Evolutionary conservation across 2,113 vertebrate genomes (phyloP), one percentile per base, ranked within the genome.

Genomic region (Herpetotheres cachinnans): DNA sequence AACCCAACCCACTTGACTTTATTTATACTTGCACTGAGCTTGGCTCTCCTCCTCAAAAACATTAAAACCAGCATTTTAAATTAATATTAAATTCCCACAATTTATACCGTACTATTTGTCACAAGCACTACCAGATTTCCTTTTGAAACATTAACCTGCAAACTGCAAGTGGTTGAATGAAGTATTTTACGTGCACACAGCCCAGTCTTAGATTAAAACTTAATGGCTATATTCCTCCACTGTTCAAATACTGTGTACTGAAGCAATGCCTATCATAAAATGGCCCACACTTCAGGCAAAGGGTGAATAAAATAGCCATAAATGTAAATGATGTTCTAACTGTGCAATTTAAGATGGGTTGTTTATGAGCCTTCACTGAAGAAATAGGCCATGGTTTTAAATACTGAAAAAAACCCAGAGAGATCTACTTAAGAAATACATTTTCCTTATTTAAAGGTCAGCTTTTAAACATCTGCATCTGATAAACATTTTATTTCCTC

Each of bases 401-500:
- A 95, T 24, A 89, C 42, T 38, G 20, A 54, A 58, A 86, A 95
- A 63, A 61, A 0, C 42, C 42, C 9, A 69, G 26, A 80, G 36
- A 30, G 11, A 84, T 73, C 70, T 70, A 55, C 85, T 96, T 78
- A 94, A 86, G 79, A 87, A 96, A 86, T 66, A 74, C 55, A 71
- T 86, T 93, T 87, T 81, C 88, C 55, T 38, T 71, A 59, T 72
- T 92, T 92, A 83, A 97, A 94, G 89, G 77, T 74, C 69, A 86
- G 50, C 47, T 82, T 90, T 96, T 94, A 93, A 93, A 62, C 81
- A 94, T 83, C 82, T 86, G 56, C 71, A 94, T 71, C 90, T 77
- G 50, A 86, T 77, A 85, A 93, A 86, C 58, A 80, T 50, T 94
- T 94, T 67, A 69, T 46, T 85, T 90, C 55, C 49, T 61, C 10